Base-by-base conservation (phyloP, 2,113 vertebrate species). In the Synchiropus splendidus region DNA sequence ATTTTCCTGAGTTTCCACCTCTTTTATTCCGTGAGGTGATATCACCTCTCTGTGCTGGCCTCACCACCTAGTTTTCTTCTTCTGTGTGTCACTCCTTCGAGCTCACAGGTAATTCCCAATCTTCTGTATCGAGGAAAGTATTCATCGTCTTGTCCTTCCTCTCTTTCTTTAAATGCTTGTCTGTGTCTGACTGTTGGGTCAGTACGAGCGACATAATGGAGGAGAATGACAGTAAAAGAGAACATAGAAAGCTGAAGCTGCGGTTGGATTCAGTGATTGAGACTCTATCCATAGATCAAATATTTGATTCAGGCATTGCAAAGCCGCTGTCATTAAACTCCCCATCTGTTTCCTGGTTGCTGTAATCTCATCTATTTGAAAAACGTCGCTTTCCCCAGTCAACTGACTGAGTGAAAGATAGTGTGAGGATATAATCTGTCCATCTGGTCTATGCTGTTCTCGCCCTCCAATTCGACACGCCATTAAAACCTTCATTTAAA, bases 21-120 rank as follows among this genome's bases (percentile, higher is more conserved):
- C 30, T n/a, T 44, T 50, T 14, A 21, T 35, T 43, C 60, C 39
- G 2, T 45, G 41, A 36, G 13, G 6, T 39, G 45, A 51, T 58
- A 61, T 61, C 53, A 5, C 43, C 35, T 60, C 64, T 67, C 59
- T 50, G 48, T 48, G 39, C 16, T 18, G 39, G 54, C 48, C 56
- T 54, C 56, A 57, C 31, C 9, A 39, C 38, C 37, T 43, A 6
- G 30, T 30, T 57, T 54, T 54, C 34, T 36, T 27, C 31, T 2
- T 70, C 61, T 79, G 14, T 32, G 40, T 68, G 65, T 63, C 56
- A 48, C 54, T 81, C 68, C 66, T 65, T 73, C 18, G 6, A 66
- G 64, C 70, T 67, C 71, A 67, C 61, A 76, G 53, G 71, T 68
- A 75, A 77, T 74, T 77, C 74, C 74, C 54, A 53, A 46, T 51